Conservation (phyloP, 2,888 invertebrate genomes). For the Cryptophagus acutangulus region DNA sequence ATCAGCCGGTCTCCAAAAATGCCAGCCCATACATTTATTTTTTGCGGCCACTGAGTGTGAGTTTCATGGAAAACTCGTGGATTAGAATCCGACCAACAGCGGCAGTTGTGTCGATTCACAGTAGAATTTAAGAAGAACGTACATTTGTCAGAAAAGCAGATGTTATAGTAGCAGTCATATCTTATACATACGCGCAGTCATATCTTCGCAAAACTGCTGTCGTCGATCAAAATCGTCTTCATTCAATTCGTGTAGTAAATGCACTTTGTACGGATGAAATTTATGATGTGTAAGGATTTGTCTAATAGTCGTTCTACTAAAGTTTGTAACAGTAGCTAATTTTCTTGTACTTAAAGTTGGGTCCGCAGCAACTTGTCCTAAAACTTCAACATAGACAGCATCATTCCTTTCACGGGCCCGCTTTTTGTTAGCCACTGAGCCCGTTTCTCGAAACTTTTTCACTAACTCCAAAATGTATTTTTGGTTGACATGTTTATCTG, state of each 20-base stretch:
- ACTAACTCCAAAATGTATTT: constrained; percentile 17
- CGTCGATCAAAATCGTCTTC: constrained; percentile 23
- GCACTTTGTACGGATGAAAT: constrained; percentile 21
- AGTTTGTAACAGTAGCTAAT: constrained; percentile 9
- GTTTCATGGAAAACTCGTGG: not conserved
- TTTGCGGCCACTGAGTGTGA: constrained; percentile 15
- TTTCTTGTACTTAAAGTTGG: constrained; percentile 14
- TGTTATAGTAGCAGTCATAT: constrained; percentile 2
- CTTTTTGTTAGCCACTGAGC: constrained; percentile 22
- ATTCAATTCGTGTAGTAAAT: constrained; percentile 18
- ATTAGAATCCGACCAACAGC: constrained; percentile 11
- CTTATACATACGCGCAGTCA: constrained; percentile 1
- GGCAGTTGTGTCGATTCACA: constrained; percentile 10
- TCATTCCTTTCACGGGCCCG: constrained; percentile 15
- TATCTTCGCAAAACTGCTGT: constrained; percentile 20
- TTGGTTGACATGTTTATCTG: constrained; percentile 8
- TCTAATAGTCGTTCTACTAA: constrained; percentile 4
- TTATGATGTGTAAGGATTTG: constrained; percentile 12
- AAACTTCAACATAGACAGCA: constrained; percentile 17
- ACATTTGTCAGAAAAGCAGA: constrained; percentile 8
- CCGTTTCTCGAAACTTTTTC: constrained; percentile 19
- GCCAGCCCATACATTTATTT: constrained; percentile 15
- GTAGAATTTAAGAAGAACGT: constrained; percentile 8
- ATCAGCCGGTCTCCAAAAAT: constrained; percentile 7
- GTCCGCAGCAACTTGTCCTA: constrained; percentile 19